Evolutionary conservation across 2,888 invertebrate species (phyloP).

Genomic region (Noctua comes): DNA sequence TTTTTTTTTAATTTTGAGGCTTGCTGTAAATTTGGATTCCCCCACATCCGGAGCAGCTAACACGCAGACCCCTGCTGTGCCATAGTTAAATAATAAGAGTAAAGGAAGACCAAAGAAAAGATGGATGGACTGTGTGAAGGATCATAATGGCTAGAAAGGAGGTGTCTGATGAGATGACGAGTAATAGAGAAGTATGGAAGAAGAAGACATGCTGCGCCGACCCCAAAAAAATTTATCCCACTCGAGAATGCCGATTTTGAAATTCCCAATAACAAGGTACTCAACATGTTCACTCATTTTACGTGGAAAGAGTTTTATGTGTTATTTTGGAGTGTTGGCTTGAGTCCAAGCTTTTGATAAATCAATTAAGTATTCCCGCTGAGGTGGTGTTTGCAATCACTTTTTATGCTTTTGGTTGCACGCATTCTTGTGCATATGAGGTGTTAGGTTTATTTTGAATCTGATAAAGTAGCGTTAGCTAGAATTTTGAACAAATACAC

Average conservation of each 20-base stretch:
- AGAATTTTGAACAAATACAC: neutral
- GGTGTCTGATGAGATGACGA: too few relatives aligned
- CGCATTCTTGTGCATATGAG: constrained; percentile 20
- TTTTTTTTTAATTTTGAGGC: too few relatives aligned
- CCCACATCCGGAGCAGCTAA: too few relatives aligned
- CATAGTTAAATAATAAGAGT: too few relatives aligned
- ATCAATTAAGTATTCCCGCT: constrained; percentile 18
- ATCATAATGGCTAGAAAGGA: too few relatives aligned
- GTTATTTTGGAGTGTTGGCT: constrained; percentile 40
- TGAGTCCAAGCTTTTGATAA: constrained; percentile 19
- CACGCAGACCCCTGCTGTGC: too few relatives aligned
- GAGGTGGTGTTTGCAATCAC: constrained; percentile 18
- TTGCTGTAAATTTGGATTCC: too few relatives aligned
- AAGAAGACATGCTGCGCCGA: too few relatives aligned
- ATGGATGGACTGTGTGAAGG: too few relatives aligned
- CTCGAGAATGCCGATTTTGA: neutral
- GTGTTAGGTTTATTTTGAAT: constrained; percentile 18
- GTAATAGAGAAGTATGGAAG: too few relatives aligned
- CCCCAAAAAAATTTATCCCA: too few relatives aligned
- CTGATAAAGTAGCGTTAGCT: neutral
- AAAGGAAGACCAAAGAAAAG: too few relatives aligned
- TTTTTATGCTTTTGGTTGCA: constrained; percentile 6
- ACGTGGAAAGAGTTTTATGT: constrained; percentile 25
- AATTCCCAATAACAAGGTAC: neutral
- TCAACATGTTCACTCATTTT: neutral